Conservation (phyloP, 2,888 invertebrate species). For the Nomada goodeniana region DNA sequence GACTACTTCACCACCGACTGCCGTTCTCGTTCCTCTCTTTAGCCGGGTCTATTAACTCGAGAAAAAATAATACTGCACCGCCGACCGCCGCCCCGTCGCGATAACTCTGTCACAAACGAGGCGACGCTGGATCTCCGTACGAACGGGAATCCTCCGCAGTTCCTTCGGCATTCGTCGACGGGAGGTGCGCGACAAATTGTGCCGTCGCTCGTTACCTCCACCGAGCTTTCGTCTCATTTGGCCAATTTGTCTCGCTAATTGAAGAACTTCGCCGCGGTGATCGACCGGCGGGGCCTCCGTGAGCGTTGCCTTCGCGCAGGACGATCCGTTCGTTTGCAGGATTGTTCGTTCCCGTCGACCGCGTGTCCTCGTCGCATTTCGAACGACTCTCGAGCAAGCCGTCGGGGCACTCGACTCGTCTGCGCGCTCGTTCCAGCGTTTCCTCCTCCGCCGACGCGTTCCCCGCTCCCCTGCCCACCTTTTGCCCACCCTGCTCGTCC, state of each 20-base stretch:
- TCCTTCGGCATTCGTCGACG: background rate
- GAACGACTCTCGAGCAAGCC: slow-evolving; percentile 32
- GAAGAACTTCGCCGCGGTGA: slow-evolving; percentile 29
- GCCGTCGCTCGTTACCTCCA: slow-evolving; percentile 29
- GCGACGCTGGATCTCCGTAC: slow-evolving; percentile 1
- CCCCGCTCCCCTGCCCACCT: background rate
- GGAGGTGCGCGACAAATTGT: slow-evolving; percentile 25
- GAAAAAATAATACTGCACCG: slow-evolving; percentile 71
- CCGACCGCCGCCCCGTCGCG: slow-evolving; percentile 26
- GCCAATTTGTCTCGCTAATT: slow-evolving; percentile 54
- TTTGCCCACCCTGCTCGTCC: background rate
- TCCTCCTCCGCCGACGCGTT: background rate
- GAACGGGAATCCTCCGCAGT: background rate
- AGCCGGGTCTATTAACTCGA: slow-evolving; percentile 78
- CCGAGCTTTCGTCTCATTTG: slow-evolving; percentile 32
- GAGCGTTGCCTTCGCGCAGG: slow-evolving; percentile 21
- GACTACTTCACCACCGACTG: slow-evolving; percentile 30
- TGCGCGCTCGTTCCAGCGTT: background rate
- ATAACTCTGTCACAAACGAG: slow-evolving; percentile 12
- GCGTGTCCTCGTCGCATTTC: slow-evolving; percentile 23
- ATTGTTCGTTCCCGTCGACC: slow-evolving; percentile 20
- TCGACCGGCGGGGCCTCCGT: slow-evolving; percentile 3
- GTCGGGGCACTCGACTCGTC: slow-evolving; percentile 36
- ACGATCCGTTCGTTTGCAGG: slow-evolving; percentile 26
- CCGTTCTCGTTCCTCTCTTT: slow-evolving; percentile 25